These are phyloP conservation scores for Geococcyx californianus DNA, from an alignment of 2,113 vertebrate species.

Conservation along the genomic window DNA sequence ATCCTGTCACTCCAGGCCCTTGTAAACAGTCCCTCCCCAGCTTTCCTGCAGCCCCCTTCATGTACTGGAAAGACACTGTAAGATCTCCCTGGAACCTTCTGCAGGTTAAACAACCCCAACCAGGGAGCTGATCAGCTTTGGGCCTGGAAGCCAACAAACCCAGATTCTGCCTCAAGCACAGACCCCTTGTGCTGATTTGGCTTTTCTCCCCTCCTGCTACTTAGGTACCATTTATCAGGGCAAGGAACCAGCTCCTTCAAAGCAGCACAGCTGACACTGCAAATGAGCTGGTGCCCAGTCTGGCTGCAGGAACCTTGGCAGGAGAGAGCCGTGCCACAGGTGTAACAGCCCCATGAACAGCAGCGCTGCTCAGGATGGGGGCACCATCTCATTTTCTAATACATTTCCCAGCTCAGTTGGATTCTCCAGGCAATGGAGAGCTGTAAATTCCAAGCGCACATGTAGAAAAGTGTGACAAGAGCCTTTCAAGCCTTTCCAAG, in stretches of 20 bases:
- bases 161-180: not conserved
- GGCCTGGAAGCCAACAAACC: not conserved
- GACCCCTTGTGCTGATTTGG: not conserved
- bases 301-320: not conserved
- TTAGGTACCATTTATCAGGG: not conserved
- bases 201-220: not conserved
- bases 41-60: too few species aligned
- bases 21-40: too few species aligned
- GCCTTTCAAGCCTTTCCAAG: slow-evolving; percentile 66
- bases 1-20: too few species aligned
- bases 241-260: not conserved
- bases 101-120: too few species aligned
- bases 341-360: not conserved
- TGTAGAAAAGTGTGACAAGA: not conserved
- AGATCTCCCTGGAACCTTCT: too few species aligned
- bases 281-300: not conserved
- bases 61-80: too few species aligned
- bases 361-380: not conserved
- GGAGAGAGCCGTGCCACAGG: not conserved
- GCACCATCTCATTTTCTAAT: not conserved
- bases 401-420: not conserved
- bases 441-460: not conserved
- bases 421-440: not conserved
- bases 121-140: not conserved
- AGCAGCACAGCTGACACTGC: not conserved